These are phyloP conservation scores for Circaetus gallicus DNA, from an alignment of 2,113 vertebrate species.

Conservation along the genomic window DNA sequence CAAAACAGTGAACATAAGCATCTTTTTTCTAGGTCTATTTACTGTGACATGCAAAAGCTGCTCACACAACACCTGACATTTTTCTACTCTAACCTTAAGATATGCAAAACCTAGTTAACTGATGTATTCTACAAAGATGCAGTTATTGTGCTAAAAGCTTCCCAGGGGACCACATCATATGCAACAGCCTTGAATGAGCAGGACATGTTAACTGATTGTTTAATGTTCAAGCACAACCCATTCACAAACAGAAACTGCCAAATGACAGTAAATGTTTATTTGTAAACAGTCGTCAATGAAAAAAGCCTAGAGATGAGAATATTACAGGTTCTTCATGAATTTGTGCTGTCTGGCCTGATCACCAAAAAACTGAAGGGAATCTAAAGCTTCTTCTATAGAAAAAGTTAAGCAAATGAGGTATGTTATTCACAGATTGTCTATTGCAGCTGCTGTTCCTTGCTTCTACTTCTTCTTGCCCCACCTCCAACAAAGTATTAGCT, in stretches of 20 bases:
- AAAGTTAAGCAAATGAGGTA: neutral
- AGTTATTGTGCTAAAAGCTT: neutral
- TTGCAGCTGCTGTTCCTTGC: neutral
- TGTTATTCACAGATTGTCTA: neutral
- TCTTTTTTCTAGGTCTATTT: neutral
- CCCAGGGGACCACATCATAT: neutral
- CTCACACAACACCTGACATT: neutral
- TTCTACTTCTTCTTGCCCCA: neutral
- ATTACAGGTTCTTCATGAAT: neutral
- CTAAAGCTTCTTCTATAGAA: neutral
- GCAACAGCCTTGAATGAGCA: neutral
- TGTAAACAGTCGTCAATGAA: neutral
- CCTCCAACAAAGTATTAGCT: neutral
- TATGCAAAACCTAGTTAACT: neutral
- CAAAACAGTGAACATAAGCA: fast-evolving
- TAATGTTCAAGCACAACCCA: neutral
- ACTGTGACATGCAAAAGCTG: neutral
- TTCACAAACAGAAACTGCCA: neutral
- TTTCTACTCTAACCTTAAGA: neutral
- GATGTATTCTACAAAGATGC: neutral
- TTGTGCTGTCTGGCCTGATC: neutral
- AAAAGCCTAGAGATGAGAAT: neutral
- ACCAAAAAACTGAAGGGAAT: neutral
- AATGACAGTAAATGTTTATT: neutral
- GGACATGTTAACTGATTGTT: neutral